phyloP scores from a whole-genome alignment of 2,888 invertebrate species.

The Dasysyrphus albostriatus region DNA sequence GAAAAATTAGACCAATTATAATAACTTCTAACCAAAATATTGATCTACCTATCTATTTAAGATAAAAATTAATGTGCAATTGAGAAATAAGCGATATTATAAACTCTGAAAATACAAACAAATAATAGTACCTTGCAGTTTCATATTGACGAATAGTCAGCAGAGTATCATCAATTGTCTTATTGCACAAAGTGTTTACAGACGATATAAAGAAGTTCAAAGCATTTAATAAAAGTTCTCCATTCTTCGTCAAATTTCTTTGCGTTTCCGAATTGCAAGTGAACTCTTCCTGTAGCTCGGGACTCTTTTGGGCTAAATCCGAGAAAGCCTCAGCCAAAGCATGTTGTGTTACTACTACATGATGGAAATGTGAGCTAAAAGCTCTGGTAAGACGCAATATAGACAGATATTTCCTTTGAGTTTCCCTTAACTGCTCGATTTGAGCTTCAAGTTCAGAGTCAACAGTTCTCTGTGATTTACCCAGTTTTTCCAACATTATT shows the following conservation, averaged over 20 bases:
- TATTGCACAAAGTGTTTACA: constrained; percentile 97
- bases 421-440: constrained; percentile 96
- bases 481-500: constrained; percentile 97
- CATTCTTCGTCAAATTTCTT: constrained; percentile 95
- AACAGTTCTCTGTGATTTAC: constrained; percentile 95
- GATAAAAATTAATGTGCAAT: no score
- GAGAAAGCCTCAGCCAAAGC: constrained; percentile 96
- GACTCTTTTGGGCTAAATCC: constrained; percentile 97
- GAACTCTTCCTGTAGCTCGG: constrained; percentile 97
- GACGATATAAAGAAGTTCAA: constrained; percentile 98
- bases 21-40: no score
- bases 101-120: no score
- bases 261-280: constrained; percentile 98
- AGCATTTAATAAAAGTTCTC: constrained; percentile 95
- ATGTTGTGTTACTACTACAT: constrained; percentile 94
- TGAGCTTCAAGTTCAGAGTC: constrained; percentile 97
- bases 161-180: constrained; percentile 97
- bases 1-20: no score
- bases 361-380: constrained; percentile 94
- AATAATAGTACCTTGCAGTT: constrained; percentile 85
- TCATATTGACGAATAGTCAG: constrained; percentile 88
- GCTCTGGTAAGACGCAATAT: constrained; percentile 94
- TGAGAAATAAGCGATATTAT: no score
- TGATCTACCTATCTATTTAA: no score
- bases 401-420: constrained; percentile 95